Percentiles rank a stretch among this genome's conserved stretches.
These are phyloP conservation scores for Hypena proboscidalis DNA, from an alignment of 2,888 invertebrate species.

Conservation along the genomic window DNA sequence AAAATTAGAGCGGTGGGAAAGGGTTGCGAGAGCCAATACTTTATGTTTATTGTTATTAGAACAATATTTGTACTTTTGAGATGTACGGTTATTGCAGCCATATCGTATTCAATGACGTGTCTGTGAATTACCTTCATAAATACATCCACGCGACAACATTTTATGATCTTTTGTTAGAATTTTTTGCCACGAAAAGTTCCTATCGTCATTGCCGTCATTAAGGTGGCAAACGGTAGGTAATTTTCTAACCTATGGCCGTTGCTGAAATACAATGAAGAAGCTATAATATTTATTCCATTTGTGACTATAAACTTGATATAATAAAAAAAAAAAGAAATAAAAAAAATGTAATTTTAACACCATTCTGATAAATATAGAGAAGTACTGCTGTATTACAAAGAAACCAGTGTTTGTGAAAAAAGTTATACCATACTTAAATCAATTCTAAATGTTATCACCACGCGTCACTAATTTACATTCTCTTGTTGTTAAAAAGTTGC, in stretches of 20 bases:
- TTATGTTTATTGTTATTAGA: slow-evolving; percentile 84
- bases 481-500: slow-evolving; percentile 14
- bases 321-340: no score
- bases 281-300: no score
- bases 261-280: no score
- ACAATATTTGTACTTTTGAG: slow-evolving; percentile 81
- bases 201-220: slow-evolving; percentile 27
- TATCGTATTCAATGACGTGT: slow-evolving; percentile 53
- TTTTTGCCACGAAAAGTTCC: background rate
- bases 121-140: slow-evolving; percentile 34
- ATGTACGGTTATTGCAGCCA: slow-evolving; percentile 74
- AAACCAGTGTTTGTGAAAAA: no score
- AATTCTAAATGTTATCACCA: no score
- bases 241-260: no score
- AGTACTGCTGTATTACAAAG: no score
- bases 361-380: no score
- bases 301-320: no score
- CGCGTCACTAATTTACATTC: background rate
- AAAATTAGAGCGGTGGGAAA: slow-evolving; percentile 85
- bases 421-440: no score
- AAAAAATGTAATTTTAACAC: no score
- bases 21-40: slow-evolving; percentile 71
- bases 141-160: slow-evolving; percentile 22
- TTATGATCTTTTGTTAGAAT: slow-evolving; percentile 7
- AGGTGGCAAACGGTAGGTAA: no score